phyloP scores from a whole-genome alignment of 1,140 invertebrate genomes.

The Doryteuthis pealeii region DNA sequence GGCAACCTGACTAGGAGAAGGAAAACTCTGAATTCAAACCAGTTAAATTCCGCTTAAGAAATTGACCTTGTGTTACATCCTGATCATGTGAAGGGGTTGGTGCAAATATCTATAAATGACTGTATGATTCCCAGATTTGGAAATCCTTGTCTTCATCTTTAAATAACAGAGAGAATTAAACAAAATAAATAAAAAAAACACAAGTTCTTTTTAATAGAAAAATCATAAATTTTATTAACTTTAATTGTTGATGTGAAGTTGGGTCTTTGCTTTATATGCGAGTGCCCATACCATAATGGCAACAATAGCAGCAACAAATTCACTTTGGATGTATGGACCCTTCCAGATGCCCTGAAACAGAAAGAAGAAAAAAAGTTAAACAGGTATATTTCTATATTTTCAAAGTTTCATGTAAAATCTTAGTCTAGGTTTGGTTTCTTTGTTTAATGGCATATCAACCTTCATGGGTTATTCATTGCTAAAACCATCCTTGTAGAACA shows the following conservation, averaged over 20 bases:
- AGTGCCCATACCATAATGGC: slow-evolving; percentile 82
- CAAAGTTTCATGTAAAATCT: not conserved
- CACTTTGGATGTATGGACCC: slow-evolving; percentile 89
- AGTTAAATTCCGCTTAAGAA: too few relatives aligned
- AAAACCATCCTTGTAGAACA: too few relatives aligned
- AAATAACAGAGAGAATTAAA: not conserved
- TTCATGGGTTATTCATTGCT: too few relatives aligned
- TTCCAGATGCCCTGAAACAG: slow-evolving; percentile 75
- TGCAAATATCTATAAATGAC: too few relatives aligned
- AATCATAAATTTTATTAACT: not conserved
- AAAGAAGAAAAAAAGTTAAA: slow-evolving; percentile 14
- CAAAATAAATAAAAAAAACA: not conserved
- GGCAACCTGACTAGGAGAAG: too few relatives aligned
- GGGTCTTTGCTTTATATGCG: slow-evolving; percentile 71
- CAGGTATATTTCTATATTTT: slow-evolving; percentile 6
- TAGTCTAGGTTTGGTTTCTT: too few relatives aligned
- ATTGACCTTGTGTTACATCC: too few relatives aligned
- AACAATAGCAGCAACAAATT: slow-evolving; percentile 80
- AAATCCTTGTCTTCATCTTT: too few relatives aligned
- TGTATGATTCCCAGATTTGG: too few relatives aligned
- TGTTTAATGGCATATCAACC: too few relatives aligned
- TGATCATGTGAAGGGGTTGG: too few relatives aligned
- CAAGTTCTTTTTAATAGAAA: not conserved
- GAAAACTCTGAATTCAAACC: too few relatives aligned
- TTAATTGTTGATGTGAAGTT: slow-evolving; percentile 39